phyloP scores from a whole-genome alignment of 2,888 invertebrate species.

The Stratiomys singularior region DNA sequence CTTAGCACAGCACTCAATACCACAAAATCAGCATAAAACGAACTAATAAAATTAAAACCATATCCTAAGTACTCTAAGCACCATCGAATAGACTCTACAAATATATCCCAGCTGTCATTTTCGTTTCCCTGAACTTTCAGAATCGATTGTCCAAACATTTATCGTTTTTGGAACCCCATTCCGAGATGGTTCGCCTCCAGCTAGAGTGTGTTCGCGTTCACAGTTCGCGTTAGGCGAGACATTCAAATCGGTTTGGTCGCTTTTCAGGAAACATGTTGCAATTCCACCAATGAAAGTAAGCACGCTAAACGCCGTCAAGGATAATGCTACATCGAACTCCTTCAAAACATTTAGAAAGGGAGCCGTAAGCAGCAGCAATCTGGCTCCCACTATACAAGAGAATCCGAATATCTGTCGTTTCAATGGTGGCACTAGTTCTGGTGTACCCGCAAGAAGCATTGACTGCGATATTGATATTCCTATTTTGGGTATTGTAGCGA shows the following conservation, averaged over 20 bases:
- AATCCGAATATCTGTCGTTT: slow-evolving; percentile 63
- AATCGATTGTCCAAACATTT: slow-evolving; percentile 26
- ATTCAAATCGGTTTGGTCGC: slow-evolving; percentile 49
- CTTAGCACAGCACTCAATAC: no score
- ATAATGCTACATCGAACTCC: slow-evolving; percentile 61
- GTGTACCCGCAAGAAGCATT: slow-evolving; percentile 64
- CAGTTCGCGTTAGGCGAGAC: not conserved
- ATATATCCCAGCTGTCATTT: not conserved
- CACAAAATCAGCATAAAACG: no score
- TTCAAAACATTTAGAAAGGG: slow-evolving; percentile 64
- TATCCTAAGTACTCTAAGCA: not conserved
- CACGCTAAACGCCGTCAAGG: slow-evolving; percentile 60
- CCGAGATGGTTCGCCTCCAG: not conserved
- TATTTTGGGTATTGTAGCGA: slow-evolving; percentile 64
- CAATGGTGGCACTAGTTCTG: slow-evolving; percentile 62
- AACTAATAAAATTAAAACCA: no score
- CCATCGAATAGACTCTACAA: not conserved
- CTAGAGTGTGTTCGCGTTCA: not conserved
- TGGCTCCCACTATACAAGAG: slow-evolving; percentile 64
- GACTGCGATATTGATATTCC: slow-evolving; percentile 65
- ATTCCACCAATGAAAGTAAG: slow-evolving; percentile 63
- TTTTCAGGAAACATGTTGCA: slow-evolving; percentile 59
- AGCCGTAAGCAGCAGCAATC: slow-evolving; percentile 63
- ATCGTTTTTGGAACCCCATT: slow-evolving; percentile 2
- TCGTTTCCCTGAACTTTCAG: slow-evolving; percentile 2